These are phyloP conservation scores for Amphiprion clarkii DNA, from an alignment of 2,797 vertebrate species.

Conservation along the genomic window DNA sequence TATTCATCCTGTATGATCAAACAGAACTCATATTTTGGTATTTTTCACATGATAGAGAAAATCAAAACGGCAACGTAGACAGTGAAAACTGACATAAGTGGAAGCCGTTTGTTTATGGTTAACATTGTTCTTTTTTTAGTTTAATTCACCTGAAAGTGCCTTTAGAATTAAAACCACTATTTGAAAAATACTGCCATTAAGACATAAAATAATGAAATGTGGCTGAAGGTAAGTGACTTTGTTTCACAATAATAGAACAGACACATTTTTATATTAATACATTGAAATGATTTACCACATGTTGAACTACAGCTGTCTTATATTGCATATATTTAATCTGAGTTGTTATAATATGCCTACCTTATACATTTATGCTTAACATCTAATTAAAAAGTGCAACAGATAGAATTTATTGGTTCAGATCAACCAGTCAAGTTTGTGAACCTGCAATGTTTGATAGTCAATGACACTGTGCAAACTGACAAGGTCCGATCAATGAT, in stretches of 20 bases:
- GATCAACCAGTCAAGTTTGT: too few relatives aligned
- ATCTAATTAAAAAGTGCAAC: too few relatives aligned
- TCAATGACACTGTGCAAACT: too few relatives aligned
- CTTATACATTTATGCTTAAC: too few relatives aligned
- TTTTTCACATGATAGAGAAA: slow-evolving; percentile 15
- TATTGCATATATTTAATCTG: too few relatives aligned
- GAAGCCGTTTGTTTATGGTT: slow-evolving; percentile 5
- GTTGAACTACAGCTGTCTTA: not conserved
- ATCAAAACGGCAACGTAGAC: not conserved
- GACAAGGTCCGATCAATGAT: slow-evolving; percentile 10
- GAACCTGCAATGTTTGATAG: too few relatives aligned
- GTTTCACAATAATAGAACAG: not conserved
- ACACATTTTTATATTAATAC: too few relatives aligned
- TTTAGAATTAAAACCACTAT: not conserved
- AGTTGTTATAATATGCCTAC: too few relatives aligned
- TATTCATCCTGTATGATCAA: slow-evolving; percentile 32
- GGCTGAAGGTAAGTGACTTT: not conserved
- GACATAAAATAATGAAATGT: not conserved
- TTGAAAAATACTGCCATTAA: not conserved
- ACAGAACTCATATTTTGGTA: slow-evolving; percentile 9
- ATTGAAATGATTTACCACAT: too few relatives aligned
- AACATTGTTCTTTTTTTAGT: not conserved
- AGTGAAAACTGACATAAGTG: not conserved
- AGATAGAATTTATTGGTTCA: too few relatives aligned
- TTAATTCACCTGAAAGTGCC: not conserved